Conservation (phyloP, 2,113 vertebrate species). For the Campylorhamphus procurvoides region DNA sequence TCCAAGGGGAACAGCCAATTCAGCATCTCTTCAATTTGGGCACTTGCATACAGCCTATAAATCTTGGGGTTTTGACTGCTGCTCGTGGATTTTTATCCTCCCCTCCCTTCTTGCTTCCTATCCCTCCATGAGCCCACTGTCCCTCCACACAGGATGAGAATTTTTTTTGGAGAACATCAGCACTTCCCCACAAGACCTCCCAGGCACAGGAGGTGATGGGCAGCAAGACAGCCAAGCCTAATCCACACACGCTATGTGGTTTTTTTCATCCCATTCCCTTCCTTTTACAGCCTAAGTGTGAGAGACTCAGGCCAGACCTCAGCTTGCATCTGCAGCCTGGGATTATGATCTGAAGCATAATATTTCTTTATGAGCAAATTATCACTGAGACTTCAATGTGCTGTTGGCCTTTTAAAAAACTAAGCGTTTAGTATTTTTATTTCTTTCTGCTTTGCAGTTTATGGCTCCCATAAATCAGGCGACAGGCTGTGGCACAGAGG, state of each 20-base stretch:
- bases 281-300: background rate
- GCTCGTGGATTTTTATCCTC: background rate
- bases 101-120: background rate
- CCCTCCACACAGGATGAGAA: background rate
- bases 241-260: background rate
- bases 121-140: background rate
- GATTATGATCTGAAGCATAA: conserved; percentile 41
- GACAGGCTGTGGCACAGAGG: background rate
- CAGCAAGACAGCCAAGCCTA: background rate
- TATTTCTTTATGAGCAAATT: conserved; percentile 65
- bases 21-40: background rate
- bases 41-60: background rate
- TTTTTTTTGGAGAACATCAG: background rate
- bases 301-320: conserved; percentile 1
- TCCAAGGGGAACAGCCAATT: background rate
- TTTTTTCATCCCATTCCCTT: background rate
- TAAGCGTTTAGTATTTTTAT: conserved; percentile 61
- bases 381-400: conserved; percentile 27
- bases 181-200: background rate
- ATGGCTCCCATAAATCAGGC: conserved; percentile 50
- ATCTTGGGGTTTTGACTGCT: background rate
- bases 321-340: background rate
- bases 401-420: conserved; percentile 46
- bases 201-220: background rate
- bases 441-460: conserved; percentile 53